These are phyloP conservation scores for Dexiosoma caninum DNA, from an alignment of 2,888 invertebrate genomes.

Conservation along the genomic window DNA sequence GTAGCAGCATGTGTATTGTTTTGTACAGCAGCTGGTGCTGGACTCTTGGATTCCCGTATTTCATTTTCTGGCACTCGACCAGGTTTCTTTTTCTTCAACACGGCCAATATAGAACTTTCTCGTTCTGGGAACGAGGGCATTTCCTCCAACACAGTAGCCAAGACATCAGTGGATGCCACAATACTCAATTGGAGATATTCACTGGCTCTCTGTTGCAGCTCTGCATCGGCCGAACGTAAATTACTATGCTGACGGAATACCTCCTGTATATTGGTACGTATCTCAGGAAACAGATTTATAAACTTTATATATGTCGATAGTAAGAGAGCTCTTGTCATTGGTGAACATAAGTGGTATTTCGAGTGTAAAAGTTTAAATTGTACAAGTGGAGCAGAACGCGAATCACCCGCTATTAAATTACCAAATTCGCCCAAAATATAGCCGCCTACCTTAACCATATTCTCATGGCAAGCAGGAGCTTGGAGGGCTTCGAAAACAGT, in stretches of 20 bases:
- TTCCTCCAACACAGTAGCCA: constrained; percentile 98
- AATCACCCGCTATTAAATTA: constrained; percentile 99
- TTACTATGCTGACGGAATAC: constrained; percentile 97
- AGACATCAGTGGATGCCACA: constrained; percentile 96
- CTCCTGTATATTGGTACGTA: constrained; percentile 95
- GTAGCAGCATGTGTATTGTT: constrained; percentile 78
- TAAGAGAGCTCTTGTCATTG: constrained; percentile 96
- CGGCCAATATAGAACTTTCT: constrained; percentile 97
- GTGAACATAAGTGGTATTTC: constrained; percentile 98
- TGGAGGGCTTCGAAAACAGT: constrained; percentile 99
- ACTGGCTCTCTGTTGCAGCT: constrained; percentile 97
- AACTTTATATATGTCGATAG: constrained; percentile 99
- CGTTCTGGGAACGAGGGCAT: constrained; percentile 99
- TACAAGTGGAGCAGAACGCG: constrained; percentile 96
- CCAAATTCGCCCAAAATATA: constrained; percentile 99
- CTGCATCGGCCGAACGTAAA: constrained; percentile 97
- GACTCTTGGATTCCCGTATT: constrained; percentile 89
- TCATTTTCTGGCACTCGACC: constrained; percentile 94
- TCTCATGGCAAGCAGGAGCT: constrained; percentile 99
- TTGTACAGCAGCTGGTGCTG: constrained; percentile 78
- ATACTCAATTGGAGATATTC: constrained; percentile 98
- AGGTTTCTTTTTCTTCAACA: constrained; percentile 98
- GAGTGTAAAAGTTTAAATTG: constrained; percentile 99
- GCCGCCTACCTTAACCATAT: constrained; percentile 99
- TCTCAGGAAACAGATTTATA: constrained; percentile 99